Conservation (phyloP, 2,113 vertebrate species). For the Calypte anna region DNA sequence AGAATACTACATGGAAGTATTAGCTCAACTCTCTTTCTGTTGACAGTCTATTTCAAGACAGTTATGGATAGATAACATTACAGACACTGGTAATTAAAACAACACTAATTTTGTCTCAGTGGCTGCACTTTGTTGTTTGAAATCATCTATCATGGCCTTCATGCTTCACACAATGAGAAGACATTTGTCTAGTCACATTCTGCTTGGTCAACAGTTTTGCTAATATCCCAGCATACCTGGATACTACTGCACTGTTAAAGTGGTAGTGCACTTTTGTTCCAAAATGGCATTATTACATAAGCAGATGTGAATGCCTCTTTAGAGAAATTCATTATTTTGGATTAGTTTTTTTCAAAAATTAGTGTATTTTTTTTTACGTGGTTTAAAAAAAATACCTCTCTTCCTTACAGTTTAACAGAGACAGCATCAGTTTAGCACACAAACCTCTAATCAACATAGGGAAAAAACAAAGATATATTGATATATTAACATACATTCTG, state of each 20-base stretch:
- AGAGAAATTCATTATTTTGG: not conserved
- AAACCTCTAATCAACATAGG: not conserved
- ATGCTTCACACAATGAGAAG: constrained; percentile 82
- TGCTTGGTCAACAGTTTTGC: constrained; percentile 82
- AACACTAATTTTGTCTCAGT: constrained; percentile 90
- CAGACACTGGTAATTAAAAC: constrained; percentile 91
- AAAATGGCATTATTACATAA: constrained; percentile 10
- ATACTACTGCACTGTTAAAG: constrained; percentile 48
- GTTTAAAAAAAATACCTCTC: not conserved
- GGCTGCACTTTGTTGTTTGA: constrained; percentile 85
- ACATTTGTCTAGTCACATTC: constrained; percentile 79
- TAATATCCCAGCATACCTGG: constrained; percentile 73
- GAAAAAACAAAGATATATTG: not conserved
- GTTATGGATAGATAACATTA: constrained; percentile 87
- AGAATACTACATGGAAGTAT: not conserved
- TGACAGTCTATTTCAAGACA: constrained; percentile 78
- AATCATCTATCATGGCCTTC: constrained; percentile 86
- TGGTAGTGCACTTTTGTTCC: not conserved
- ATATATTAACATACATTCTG: not conserved
- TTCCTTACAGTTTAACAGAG: not conserved
- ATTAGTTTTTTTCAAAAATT: not conserved
- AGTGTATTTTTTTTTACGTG: not conserved
- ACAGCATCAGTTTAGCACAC: not conserved
- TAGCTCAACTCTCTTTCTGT: constrained; percentile 4
- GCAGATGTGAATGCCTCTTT: not conserved